Evolutionary conservation across 2,888 invertebrate genomes (phyloP).

Genomic region (Thera britannica): DNA sequence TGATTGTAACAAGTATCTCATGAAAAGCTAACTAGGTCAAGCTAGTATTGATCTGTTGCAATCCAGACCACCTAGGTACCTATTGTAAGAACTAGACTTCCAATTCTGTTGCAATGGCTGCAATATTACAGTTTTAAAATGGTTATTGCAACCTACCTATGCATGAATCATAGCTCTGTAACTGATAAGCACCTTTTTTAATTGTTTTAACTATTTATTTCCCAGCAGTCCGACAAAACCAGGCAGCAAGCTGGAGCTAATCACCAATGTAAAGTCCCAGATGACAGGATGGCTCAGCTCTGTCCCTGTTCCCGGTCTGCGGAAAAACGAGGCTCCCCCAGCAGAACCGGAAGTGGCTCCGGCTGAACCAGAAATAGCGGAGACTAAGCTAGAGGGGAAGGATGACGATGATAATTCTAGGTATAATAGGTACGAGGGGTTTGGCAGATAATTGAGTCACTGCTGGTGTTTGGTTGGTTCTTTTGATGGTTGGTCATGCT

Average conservation of each 20-base stretch:
- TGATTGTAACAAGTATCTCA: slow-evolving; percentile 4
- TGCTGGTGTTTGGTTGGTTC: slow-evolving; percentile 43
- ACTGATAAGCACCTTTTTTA: slow-evolving; percentile 1
- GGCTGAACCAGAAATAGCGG: slow-evolving; percentile 71
- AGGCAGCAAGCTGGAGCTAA: slow-evolving; percentile 90
- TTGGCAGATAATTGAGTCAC: slow-evolving; percentile 81
- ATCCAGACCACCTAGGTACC: slow-evolving; percentile 21
- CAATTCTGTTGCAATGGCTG: not conserved
- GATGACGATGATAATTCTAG: slow-evolving; percentile 96
- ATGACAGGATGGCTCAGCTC: slow-evolving; percentile 94
- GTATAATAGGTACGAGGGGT: slow-evolving; percentile 90
- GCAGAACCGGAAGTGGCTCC: slow-evolving; percentile 76
- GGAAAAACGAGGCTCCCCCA: slow-evolving; percentile 86
- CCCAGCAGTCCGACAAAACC: slow-evolving; percentile 88
- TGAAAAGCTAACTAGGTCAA: slow-evolving; percentile 33
- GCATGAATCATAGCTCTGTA: slow-evolving; percentile 9
- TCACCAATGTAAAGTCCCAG: slow-evolving; percentile 94
- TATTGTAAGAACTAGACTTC: slow-evolving; percentile 13
- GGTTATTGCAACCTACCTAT: slow-evolving; percentile 4
- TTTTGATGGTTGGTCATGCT: slow-evolving; percentile 19
- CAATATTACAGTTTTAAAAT: slow-evolving; percentile 13
- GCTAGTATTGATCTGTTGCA: slow-evolving; percentile 32
- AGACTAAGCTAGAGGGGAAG: slow-evolving; percentile 76
- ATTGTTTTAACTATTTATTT: slow-evolving; percentile 25
- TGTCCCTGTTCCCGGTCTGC: slow-evolving; percentile 90